Percentiles rank a stretch among this genome's conserved stretches.
These are phyloP conservation scores for Lepidocyrtinus sp. DNA, from an alignment of 2,888 invertebrate genomes.

Conservation along the genomic window DNA sequence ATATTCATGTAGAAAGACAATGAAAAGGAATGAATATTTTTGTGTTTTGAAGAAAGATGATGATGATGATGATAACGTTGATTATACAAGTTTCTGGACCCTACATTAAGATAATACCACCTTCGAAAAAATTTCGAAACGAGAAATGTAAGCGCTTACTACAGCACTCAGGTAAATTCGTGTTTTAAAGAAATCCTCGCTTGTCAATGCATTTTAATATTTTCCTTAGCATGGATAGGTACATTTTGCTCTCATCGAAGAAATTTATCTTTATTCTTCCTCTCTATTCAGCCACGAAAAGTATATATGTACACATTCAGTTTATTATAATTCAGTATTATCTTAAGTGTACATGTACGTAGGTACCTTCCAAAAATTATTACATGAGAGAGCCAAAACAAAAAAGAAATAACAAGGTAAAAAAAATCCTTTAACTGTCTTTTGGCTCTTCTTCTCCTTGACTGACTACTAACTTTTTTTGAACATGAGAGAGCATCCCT, in stretches of 20 bases:
- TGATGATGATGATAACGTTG: conserved; percentile 13
- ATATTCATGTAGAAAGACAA: neutral
- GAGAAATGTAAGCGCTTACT: neutral
- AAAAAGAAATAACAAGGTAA: neutral
- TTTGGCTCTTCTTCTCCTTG: conserved; percentile 10
- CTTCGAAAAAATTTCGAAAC: conserved; percentile 4
- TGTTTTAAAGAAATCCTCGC: neutral
- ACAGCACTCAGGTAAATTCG: conserved; percentile 10
- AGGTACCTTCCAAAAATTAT: conserved; percentile 10
- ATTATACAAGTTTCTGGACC: conserved; percentile 18
- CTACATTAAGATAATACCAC: conserved; percentile 17
- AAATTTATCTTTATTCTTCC: conserved; percentile 18
- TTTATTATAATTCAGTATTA: conserved; percentile 8
- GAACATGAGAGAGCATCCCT: conserved; percentile 18
- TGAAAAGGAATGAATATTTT: conserved; percentile 14
- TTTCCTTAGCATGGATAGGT: neutral
- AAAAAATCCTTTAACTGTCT: conserved; percentile 8
- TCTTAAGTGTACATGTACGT: conserved; percentile 11
- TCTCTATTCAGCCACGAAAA: conserved; percentile 13
- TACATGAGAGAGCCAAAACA: conserved; percentile 18
- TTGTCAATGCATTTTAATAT: neutral
- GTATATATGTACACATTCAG: neutral
- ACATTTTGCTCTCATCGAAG: neutral
- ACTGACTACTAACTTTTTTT: conserved; percentile 5
- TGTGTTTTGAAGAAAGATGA: conserved; percentile 2